Conservation (phyloP, 2,797 vertebrate species). For the Pseudochirops cupreus region DNA sequence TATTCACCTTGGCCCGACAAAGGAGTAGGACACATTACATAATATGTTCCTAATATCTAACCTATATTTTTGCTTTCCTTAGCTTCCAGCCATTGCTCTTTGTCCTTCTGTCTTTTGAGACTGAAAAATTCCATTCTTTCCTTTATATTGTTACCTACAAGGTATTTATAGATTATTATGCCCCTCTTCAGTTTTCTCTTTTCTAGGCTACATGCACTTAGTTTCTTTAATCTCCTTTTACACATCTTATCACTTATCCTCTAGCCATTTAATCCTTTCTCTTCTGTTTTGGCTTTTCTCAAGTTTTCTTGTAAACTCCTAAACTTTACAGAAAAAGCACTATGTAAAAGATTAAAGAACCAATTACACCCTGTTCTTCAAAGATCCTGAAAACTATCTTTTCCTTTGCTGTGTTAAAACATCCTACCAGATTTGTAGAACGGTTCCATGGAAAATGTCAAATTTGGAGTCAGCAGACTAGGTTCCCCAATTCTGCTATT, state of each 20-base stretch:
- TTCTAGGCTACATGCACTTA: conserved; percentile 47
- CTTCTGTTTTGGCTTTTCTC: conserved; percentile 33
- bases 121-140: conserved; percentile 74
- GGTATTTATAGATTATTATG: conserved; percentile 73
- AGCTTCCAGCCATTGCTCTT: conserved; percentile 67
- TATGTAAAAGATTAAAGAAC: conserved; percentile 45
- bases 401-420: conserved; percentile 19
- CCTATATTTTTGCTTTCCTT: conserved; percentile 69
- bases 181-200: conserved; percentile 55
- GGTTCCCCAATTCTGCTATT: not conserved
- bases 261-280: not conserved
- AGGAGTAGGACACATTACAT: conserved; percentile 40
- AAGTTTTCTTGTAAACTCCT: conserved; percentile 48
- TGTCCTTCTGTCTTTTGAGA: conserved; percentile 66
- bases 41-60: conserved; percentile 65
- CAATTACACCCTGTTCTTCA: conserved; percentile 1
- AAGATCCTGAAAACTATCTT: not conserved
- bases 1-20: conserved; percentile 36
- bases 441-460: not conserved
- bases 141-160: conserved; percentile 69
- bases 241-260: conserved; percentile 34
- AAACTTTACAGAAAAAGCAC: conserved; percentile 44
- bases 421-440: conserved; percentile 37
- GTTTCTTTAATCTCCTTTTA: conserved; percentile 46
- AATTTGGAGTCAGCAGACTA: not conserved